Evolutionary conservation across 1,140 invertebrate species (phyloP).

Genomic region (Palaemon carinicauda): DNA sequence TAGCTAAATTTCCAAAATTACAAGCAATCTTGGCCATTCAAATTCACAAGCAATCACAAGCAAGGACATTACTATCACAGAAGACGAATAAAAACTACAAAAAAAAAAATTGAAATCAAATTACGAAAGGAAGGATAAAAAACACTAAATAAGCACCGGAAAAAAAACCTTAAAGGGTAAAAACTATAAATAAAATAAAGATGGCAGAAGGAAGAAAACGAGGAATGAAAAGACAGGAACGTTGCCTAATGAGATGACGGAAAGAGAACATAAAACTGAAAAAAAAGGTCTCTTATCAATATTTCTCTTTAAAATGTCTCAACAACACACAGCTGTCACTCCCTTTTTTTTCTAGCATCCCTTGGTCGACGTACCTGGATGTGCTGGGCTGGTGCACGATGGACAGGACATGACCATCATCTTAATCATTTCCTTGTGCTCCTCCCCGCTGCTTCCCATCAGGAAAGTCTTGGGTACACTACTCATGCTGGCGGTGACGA

Average conservation of each 20-base stretch:
- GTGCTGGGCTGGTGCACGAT: conserved; percentile 52
- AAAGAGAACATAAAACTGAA: too few species aligned
- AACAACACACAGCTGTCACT: too few species aligned
- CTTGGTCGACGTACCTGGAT: conserved; percentile 42
- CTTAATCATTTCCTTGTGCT: conserved; percentile 59
- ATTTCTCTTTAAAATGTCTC: too few species aligned
- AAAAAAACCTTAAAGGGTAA: not conserved
- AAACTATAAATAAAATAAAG: not conserved
- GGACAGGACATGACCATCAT: conserved; percentile 59
- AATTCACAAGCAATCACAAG: too few species aligned
- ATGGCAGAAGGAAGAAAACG: not conserved
- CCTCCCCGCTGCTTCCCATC: conserved; percentile 54
- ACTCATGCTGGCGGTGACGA: conserved; percentile 17
- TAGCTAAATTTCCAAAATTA: too few species aligned
- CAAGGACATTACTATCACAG: too few species aligned
- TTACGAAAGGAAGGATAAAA: not conserved
- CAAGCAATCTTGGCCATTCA: too few species aligned
- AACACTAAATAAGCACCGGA: not conserved
- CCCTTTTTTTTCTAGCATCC: too few species aligned
- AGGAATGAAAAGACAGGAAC: not conserved
- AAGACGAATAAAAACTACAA: not conserved
- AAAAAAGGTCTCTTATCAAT: too few species aligned
- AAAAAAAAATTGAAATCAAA: not conserved
- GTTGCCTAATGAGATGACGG: not conserved
- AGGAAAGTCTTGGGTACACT: conserved; percentile 55